Percentiles rank a stretch among this genome's conserved stretches.
Conservation (phyloP, 1,140 invertebrate genomes). For the Steinernema khuongi region DNA sequence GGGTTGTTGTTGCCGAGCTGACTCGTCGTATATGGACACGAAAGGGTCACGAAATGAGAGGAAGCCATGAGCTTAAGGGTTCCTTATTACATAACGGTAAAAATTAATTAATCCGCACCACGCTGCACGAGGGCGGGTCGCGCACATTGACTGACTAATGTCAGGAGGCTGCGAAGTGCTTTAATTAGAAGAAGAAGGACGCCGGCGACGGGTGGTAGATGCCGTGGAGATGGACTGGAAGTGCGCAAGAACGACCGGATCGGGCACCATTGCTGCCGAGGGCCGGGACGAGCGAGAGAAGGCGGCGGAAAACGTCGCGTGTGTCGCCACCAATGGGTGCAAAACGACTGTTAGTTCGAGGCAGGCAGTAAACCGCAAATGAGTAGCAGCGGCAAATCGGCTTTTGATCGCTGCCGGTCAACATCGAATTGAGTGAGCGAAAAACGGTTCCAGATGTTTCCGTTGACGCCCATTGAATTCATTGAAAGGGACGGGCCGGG, state of each 20-base stretch:
- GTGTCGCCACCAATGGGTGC: not conserved
- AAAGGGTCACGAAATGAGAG: not conserved
- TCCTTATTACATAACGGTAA: conserved; percentile 5
- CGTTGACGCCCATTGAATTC: conserved; percentile 12
- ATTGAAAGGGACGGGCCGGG: not conserved
- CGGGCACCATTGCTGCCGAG: not conserved
- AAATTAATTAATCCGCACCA: conserved; percentile 10
- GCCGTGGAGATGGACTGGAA: not conserved
- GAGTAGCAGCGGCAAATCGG: conserved; percentile 2
- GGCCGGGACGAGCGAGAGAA: not conserved
- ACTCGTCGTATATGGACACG: too few species aligned
- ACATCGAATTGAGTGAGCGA: conserved; percentile 3
- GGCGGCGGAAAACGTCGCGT: not conserved
- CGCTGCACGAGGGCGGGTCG: not conserved
- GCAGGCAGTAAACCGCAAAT: not conserved
- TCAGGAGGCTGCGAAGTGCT: conserved; percentile 11
- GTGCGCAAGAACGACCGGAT: not conserved
- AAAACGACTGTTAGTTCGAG: not conserved
- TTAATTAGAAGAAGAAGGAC: conserved; percentile 7
- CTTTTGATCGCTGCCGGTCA: not conserved
- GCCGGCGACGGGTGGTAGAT: not conserved
- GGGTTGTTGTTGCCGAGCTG: too few species aligned
- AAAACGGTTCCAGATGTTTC: conserved; percentile 16
- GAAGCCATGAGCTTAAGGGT: not conserved
- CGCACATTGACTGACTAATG: not conserved